Percentiles rank a stretch among this genome's conserved stretches.
phyloP scores from a whole-genome alignment of 1,140 invertebrate genomes.

The Zaprionus davidi region DNA sequence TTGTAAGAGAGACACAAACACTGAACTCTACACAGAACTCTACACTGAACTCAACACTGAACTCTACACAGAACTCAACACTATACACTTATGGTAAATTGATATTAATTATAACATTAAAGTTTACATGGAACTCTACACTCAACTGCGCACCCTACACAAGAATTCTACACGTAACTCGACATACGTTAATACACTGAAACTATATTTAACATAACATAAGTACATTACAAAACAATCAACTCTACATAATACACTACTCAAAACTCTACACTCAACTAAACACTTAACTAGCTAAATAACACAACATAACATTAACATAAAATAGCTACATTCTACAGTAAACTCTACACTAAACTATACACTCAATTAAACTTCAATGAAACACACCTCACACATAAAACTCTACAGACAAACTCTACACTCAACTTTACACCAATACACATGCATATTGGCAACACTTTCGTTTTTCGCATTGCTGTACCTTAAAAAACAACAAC shows the following conservation, averaged over 20 bases:
- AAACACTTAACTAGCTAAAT: not conserved
- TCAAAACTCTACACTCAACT: slow-evolving; percentile 2
- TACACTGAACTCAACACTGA: slow-evolving; percentile 24
- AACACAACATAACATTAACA: not conserved
- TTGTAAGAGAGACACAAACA: slow-evolving; percentile 55
- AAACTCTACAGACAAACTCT: not conserved
- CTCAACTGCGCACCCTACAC: not conserved
- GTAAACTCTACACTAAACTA: not conserved
- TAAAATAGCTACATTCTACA: not conserved
- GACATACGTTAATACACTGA: not conserved
- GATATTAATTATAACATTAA: not conserved
- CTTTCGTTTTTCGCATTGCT: slow-evolving; percentile 76
- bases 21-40: slow-evolving; percentile 1
- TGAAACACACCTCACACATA: no score
- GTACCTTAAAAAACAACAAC: slow-evolving; percentile 62
- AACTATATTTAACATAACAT: not conserved
- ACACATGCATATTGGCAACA: slow-evolving; percentile 60
- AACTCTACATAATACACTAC: not conserved
- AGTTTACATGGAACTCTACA: not conserved
- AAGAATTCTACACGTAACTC: not conserved
- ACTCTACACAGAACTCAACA: slow-evolving; percentile 11
- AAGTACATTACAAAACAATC: not conserved
- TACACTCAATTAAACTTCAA: not conserved
- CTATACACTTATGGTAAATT: not conserved
- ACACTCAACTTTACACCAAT: slow-evolving; percentile 11